phyloP scores from a whole-genome alignment of 2,797 vertebrate genomes.

The Poecilia wingei region DNA sequence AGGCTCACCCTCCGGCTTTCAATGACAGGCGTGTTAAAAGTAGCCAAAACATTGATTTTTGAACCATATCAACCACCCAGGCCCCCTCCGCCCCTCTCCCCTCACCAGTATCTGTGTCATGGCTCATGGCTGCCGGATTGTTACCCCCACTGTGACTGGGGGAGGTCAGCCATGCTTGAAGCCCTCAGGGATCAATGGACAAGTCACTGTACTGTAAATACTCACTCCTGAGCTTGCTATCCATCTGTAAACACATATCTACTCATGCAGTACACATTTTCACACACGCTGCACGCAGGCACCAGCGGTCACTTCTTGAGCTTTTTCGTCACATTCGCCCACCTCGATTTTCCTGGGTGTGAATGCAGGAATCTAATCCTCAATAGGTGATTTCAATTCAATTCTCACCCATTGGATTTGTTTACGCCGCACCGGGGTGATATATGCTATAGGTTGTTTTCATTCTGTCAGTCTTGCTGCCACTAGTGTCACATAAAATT shows the following conservation, averaged over 20 bases:
- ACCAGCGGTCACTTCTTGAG: slow-evolving; percentile 45
- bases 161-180: slow-evolving; percentile 81
- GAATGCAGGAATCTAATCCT: slow-evolving; percentile 88
- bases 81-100: neutral
- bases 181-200: slow-evolving; percentile 86
- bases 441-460: slow-evolving; percentile 78
- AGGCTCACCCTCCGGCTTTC: slow-evolving; percentile 82
- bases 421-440: slow-evolving; percentile 84
- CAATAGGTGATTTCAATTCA: slow-evolving; percentile 98
- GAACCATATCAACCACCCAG: slow-evolving; percentile 53
- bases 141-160: slow-evolving; percentile 74
- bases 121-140: slow-evolving; percentile 75
- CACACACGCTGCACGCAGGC: slow-evolving; percentile 33
- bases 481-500: slow-evolving; percentile 39
- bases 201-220: slow-evolving; percentile 75
- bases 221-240: slow-evolving; percentile 82
- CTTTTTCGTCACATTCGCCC: slow-evolving; percentile 53
- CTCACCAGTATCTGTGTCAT: slow-evolving; percentile 66
- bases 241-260: slow-evolving; percentile 69
- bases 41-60: slow-evolving; percentile 85
- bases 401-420: slow-evolving; percentile 95
- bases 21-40: slow-evolving; percentile 85
- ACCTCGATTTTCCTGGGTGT: slow-evolving; percentile 79
- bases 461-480: slow-evolving; percentile 70
- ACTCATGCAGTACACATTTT: slow-evolving; percentile 34